Evolutionary conservation across 2,888 invertebrate species (phyloP), one percentile per base, ranked within the genome.

Genomic region (Sturmia bella): DNA sequence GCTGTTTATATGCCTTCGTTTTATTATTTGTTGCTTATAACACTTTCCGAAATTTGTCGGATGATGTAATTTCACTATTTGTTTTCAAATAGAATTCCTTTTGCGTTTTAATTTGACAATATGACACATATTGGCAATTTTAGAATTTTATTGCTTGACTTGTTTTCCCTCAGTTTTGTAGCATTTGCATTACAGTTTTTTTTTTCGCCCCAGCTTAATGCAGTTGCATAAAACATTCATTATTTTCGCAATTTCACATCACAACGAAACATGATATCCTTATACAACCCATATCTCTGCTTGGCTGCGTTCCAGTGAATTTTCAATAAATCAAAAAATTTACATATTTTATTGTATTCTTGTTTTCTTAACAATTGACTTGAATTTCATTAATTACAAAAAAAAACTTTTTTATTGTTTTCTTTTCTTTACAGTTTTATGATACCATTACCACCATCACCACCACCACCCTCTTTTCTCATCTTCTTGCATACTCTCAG

Each of bases 281-380:
- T 56, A 19, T 19, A 52, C 15, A 63, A 32, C 15, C 52, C 43
- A 13, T 64, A 45, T n/a, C 37, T 41, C 11, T 56, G 48, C 50
- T 50, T 77, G 56, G 54, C n/a, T 82, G 48, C 82, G 45, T 78
- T 41, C 64, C 57, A 78, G 39, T 78, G 66, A 78, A 48, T 77
- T 61, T 74, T 61, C 50, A 43, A 64, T 64, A 82, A 70, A 66
- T 74, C 21, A 24, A 59, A 54, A 37, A 72, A 19, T 41, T 52
- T 52, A n/a, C 39, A 19, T 32, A 19, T 56, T 32, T 61, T 24
- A 19, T 41, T 61, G 9, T 27, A 41, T 27, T 52, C 1, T 43
- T 43, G 13, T 11, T 43, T 4, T 27, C 27, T 56, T 63, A 70
- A 77, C 24, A 68, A 39, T 41, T 11, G 43, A 43, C 76, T 81